phyloP scores from a whole-genome alignment of 1,140 invertebrate species.

The Heliconius hermathena region DNA sequence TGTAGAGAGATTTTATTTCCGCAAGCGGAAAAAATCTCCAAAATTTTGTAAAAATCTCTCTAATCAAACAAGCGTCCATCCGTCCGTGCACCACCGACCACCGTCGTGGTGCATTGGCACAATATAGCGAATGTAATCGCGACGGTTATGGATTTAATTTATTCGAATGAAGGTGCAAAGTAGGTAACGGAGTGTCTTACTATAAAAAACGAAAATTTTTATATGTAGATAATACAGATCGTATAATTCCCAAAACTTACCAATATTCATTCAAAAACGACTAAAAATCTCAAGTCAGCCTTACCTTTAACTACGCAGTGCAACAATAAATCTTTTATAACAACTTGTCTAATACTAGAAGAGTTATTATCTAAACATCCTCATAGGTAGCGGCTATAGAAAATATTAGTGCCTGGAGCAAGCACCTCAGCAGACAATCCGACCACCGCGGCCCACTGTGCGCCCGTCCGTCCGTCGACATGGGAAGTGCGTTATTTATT shows the following conservation, averaged over 20 bases:
- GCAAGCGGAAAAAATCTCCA: no score
- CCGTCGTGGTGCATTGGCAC: no score
- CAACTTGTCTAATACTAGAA: constrained; percentile 43
- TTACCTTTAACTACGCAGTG: background rate
- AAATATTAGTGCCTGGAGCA: constrained; percentile 37
- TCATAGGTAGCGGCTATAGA: constrained; percentile 43
- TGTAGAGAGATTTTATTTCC: no score
- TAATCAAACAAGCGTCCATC: no score
- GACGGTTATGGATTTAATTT: no score
- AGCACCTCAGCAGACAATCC: constrained; percentile 63
- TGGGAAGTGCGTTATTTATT: constrained; percentile 79
- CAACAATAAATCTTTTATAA: constrained; percentile 30
- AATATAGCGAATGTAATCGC: no score
- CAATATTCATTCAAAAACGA: background rate
- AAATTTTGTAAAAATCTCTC: no score
- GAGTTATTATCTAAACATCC: constrained; percentile 60
- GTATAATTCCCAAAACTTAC: background rate
- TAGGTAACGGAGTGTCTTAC: no score
- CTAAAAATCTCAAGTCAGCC: background rate
- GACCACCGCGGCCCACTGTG: constrained; percentile 56
- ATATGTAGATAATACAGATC: background rate
- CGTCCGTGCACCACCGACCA: no score
- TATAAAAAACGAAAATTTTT: background rate
- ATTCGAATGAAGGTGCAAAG: no score
- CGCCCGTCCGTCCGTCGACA: constrained; percentile 61